phyloP scores from a whole-genome alignment of 2,888 invertebrate genomes.

The Unio delphinus region DNA sequence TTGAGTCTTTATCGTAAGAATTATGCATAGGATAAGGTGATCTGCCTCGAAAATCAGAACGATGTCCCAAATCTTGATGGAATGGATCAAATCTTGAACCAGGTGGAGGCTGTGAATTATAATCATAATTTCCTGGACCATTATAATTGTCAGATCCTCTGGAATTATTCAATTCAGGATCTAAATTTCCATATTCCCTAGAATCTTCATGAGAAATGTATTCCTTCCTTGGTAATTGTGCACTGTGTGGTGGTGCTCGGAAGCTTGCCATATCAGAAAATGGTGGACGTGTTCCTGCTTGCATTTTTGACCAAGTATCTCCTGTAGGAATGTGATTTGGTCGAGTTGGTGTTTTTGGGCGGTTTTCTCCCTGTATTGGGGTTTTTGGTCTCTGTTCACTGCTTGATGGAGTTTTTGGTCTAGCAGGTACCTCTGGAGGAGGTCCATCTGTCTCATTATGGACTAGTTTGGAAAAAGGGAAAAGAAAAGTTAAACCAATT shows the following conservation, averaged over 20 bases:
- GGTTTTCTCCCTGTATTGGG: slow-evolving; percentile 37
- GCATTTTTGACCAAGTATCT: slow-evolving; percentile 35
- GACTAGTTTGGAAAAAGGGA: slow-evolving; percentile 7
- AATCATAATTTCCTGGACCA: slow-evolving; percentile 20
- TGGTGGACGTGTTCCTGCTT: slow-evolving; percentile 24
- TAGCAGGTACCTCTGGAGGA: slow-evolving; percentile 31
- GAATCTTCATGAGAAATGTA: slow-evolving; percentile 31
- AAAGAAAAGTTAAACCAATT: background rate
- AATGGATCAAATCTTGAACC: slow-evolving; percentile 53
- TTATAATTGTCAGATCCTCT: slow-evolving; percentile 39
- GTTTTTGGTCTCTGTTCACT: slow-evolving; percentile 49
- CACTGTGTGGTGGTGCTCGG: slow-evolving; percentile 29
- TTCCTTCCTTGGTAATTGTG: slow-evolving; percentile 42
- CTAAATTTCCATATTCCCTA: slow-evolving; percentile 30
- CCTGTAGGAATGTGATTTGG: slow-evolving; percentile 32
- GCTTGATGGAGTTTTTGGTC: slow-evolving; percentile 45
- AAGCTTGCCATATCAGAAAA: slow-evolving; percentile 29
- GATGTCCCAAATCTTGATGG: slow-evolving; percentile 27
- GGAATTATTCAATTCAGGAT: slow-evolving; percentile 40
- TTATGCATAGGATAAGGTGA: slow-evolving; percentile 44
- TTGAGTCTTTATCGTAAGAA: slow-evolving; percentile 31
- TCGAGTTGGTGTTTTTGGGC: slow-evolving; percentile 60
- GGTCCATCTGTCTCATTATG: slow-evolving; percentile 29
- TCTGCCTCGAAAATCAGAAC: slow-evolving; percentile 34
- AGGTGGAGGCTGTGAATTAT: slow-evolving; percentile 50